Conservation (phyloP, 2,113 vertebrate species). For the Prinia subflava region DNA sequence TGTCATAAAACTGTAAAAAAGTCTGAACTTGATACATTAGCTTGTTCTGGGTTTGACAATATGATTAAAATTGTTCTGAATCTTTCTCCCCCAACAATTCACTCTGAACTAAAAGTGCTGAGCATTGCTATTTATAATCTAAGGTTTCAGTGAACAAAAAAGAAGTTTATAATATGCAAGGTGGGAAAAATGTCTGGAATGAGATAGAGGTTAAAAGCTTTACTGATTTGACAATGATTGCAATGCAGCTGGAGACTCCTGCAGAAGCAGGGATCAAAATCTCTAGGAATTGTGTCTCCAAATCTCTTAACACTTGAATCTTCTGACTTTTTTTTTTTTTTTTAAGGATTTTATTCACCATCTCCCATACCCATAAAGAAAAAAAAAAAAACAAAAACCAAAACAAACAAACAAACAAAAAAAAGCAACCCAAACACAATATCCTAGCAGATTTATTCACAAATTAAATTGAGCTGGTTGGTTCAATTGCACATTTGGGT, state of each 20-base stretch:
- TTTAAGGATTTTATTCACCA: not conserved
- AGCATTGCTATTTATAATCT: not conserved
- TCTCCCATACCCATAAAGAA: not conserved
- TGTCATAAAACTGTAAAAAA: conserved; percentile 26
- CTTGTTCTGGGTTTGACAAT: conserved; percentile 59
- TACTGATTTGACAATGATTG: not conserved
- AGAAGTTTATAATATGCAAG: not conserved
- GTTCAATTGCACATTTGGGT: not conserved
- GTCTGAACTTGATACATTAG: conserved; percentile 47
- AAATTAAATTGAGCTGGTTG: not conserved
- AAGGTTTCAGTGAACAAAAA: not conserved
- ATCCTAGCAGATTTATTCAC: not conserved
- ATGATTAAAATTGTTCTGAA: conserved; percentile 46
- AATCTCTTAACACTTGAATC: not conserved
- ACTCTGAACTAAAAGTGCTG: not conserved
- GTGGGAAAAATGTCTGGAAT: not conserved
- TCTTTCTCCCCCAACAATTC: not conserved
- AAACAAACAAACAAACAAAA: too few species aligned
- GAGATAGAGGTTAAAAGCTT: not conserved
- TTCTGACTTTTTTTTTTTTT: not conserved
- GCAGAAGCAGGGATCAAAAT: not conserved
- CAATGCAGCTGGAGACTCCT: not conserved
- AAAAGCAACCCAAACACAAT: not conserved
- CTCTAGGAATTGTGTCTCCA: not conserved
- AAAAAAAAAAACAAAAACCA: not conserved